Percentiles rank a stretch among this genome's conserved stretches.
Evolutionary conservation across 2,113 vertebrate genomes (phyloP).

Genomic region (Cyprinodon variegatus): DNA sequence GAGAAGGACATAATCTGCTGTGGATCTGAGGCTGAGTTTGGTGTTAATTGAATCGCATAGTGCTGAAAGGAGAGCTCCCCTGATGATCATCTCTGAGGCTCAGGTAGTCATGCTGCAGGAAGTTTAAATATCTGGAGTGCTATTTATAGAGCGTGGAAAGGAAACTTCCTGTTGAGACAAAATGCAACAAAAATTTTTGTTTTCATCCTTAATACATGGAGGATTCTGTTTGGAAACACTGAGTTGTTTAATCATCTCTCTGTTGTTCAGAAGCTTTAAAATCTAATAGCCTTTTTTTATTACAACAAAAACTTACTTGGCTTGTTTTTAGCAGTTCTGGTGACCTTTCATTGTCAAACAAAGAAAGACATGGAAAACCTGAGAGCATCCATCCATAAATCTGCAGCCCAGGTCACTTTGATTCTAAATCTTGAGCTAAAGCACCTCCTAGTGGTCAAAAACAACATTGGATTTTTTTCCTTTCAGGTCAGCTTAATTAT

Average conservation of each 20-base stretch:
- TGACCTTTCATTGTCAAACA: background rate
- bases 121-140: constrained; percentile 5
- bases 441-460: constrained; percentile 31
- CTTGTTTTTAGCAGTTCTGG: background rate
- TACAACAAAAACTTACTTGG: constrained; percentile 7
- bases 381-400: constrained; percentile 3
- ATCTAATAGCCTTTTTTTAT: background rate
- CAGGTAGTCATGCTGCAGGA: background rate
- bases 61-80: constrained; percentile 1
- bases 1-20: constrained; percentile 40
- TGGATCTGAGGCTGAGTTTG: constrained; percentile 24
- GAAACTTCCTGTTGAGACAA: background rate
- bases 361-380: background rate
- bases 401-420: constrained; percentile 35
- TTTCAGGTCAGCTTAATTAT: background rate
- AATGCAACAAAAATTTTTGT: background rate
- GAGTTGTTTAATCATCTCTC: constrained; percentile 3
- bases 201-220: constrained; percentile 7
- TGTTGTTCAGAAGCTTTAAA: background rate
- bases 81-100: constrained; percentile 11
- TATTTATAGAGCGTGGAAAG: constrained; percentile 14
- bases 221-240: constrained; percentile 25
- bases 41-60: constrained; percentile 42
- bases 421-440: background rate
- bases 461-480: background rate